Conservation (phyloP, 2,888 invertebrate species). For the Limnephilus lunatus region DNA sequence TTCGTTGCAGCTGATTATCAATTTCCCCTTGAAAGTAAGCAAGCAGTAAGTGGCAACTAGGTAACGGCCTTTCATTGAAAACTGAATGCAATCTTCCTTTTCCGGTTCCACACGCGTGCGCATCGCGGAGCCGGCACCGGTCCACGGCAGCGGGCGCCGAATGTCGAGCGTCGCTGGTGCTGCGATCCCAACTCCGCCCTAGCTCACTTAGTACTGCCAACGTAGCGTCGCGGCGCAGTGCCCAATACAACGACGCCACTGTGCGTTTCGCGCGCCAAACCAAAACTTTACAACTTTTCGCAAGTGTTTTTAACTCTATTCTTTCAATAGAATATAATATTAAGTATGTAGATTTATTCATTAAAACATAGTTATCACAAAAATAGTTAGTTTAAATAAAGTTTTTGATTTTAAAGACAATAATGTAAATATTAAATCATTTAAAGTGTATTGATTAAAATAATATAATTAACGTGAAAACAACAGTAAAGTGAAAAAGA, state of each 20-base stretch:
- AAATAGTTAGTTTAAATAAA: not conserved
- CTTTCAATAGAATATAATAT: not conserved
- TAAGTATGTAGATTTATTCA: not conserved
- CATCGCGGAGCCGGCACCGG: not conserved
- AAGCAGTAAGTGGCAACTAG: not conserved
- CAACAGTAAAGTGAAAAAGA: not conserved
- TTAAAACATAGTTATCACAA: no score
- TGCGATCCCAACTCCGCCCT: not conserved
- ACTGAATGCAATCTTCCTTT: slow-evolving; percentile 27
- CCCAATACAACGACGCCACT: slow-evolving; percentile 19
- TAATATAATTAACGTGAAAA: not conserved
- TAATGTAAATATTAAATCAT: not conserved
- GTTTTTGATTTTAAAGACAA: not conserved
- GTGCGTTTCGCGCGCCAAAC: slow-evolving; percentile 5
- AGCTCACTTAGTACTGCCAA: slow-evolving; percentile 33
- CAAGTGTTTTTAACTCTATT: not conserved
- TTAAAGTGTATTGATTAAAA: not conserved
- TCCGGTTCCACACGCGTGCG: slow-evolving; percentile 34
- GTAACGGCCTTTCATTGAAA: slow-evolving; percentile 8
- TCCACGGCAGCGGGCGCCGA: not conserved
- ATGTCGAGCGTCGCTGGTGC: not conserved
- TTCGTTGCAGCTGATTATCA: not conserved
- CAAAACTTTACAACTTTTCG: slow-evolving; percentile 34
- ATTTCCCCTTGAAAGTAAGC: not conserved
- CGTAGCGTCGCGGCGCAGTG: slow-evolving; percentile 37